Evolutionary conservation across 2,113 vertebrate species (phyloP), one percentile per base, ranked within the genome.

Genomic region (Leiothrix lutea): DNA sequence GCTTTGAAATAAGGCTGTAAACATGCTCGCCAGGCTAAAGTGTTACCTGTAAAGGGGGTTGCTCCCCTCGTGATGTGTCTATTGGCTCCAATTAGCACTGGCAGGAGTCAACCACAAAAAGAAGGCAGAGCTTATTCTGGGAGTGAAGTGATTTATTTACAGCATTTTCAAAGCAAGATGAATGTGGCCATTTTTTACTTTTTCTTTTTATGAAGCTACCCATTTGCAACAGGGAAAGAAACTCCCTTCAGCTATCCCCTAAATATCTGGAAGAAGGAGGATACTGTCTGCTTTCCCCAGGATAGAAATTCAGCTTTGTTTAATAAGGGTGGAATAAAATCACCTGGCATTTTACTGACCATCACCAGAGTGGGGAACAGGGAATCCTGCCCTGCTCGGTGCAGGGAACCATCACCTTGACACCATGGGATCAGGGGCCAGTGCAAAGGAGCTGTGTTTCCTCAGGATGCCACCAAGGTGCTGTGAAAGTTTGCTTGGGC

Each of bases 1-100:
- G 91, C 96, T 97, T 97, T 97, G 95, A 97, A 97, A 97, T 95
- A 95, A 93, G 91, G 96, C 96, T 96, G 97, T 98, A 97, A 98
- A 98, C 97, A 97, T 97, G 91, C 84, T 92, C 47, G 33, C 90
- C 91, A 95, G 96, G 88, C 96, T 92, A 5, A 97, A 97, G 96
- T 81, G 92, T 71, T 97, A 96, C 96, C 95, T 93, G 80, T 88
- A 94, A 95, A 97, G 86, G 78, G 73, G 72, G 57, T 40, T 87
- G 80, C 47, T 91, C 44, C 72, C 92, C 48, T 72, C 95, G 3
- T 74, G 86, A 94, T 92, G 70, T 94, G 94, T 87, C 92, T 94
- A 90, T 95, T 94, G 95, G 90, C 92, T 96, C 94, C 95, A 96
- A 95, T 97, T 96, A 96, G 96, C 97, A 97, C 96, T 92, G 96